These are phyloP conservation scores for Cephalotes varians DNA, from an alignment of 2,888 invertebrate species.

Conservation along the genomic window DNA sequence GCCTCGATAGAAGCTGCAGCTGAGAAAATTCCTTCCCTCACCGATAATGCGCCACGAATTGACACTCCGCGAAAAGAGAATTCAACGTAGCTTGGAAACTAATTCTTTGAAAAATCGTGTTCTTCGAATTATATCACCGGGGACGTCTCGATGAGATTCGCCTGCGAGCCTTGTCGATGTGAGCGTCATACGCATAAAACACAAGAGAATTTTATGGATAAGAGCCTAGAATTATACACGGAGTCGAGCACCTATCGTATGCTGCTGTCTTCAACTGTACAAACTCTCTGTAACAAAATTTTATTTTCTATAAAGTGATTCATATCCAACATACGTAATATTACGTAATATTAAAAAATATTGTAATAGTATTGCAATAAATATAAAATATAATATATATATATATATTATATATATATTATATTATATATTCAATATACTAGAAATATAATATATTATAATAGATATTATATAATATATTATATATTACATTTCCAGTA, in stretches of 20 bases:
- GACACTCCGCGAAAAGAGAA: not conserved
- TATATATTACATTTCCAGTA: no score
- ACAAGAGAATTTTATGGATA: constrained; percentile 53
- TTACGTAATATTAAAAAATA: no score
- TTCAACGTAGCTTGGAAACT: not conserved
- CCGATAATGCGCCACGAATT: constrained; percentile 4
- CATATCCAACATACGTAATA: no score
- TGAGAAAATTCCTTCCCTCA: constrained; percentile 48
- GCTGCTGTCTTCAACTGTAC: not conserved
- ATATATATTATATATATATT: no score
- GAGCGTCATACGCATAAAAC: constrained; percentile 66
- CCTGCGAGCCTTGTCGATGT: constrained; percentile 70
- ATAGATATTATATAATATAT: no score
- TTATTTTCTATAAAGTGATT: not conserved
- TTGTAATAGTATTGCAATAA: no score
- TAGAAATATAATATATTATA: no score
- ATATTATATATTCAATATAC: no score
- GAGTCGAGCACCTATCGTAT: constrained; percentile 45
- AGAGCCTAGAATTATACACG: constrained; percentile 43
- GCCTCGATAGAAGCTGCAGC: constrained; percentile 17
- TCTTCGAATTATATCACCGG: constrained; percentile 11
- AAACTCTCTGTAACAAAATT: constrained; percentile 7
- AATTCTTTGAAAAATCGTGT: constrained; percentile 19
- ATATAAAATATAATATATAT: no score
- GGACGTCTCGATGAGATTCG: not conserved